Evolutionary conservation across 2,888 invertebrate genomes (phyloP), one percentile per base, ranked within the genome.

Genomic region (Mimachlamys varia): DNA sequence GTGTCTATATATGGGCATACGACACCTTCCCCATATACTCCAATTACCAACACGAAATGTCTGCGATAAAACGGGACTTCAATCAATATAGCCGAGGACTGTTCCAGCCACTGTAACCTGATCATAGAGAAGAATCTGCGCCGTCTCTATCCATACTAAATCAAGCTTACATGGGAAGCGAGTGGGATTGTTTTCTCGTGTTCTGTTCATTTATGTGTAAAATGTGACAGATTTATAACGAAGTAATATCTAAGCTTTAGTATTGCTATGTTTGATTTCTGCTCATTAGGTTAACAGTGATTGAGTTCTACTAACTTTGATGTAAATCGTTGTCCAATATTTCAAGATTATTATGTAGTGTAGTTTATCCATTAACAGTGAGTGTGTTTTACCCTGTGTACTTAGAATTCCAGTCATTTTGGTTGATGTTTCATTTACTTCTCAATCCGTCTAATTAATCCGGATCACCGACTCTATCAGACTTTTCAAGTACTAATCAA

Each of bases 1-100:
- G 76, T 33, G 76, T 76, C 76, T 76, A 76, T 76, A 76, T 76
- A 76, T 76, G 76, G 76, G 33, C 76, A 76, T 76, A 76, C 76
- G 33, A 27, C 33, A 15, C 76, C 76, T 33, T 76, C 27, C 27
- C 33, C 76, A 76, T 10, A 76, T 10, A 76, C 76, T 33, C 27
- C 76, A 76, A 76, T 76, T 17, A 96, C 96, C 10, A 94, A 94
- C 90, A 96, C 96, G 94, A 27, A n/a, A 88, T 53, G 50, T 53
- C 88, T 88, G 50, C 15, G 15, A 88, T 88, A 88, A 33, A 44
- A 38, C 37, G n/a, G 27, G 19, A 89, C n/a, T 22, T 15, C 13
- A 33, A 10, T 76, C 76, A 76, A 76, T 76, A 76, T 1, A 10
- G 13, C 76, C 27, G 10, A 27, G 76, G 22, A 76, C 27, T 53